Evolutionary conservation across 2,113 vertebrate genomes (phyloP), one percentile per base, ranked within the genome.

Genomic region (Oncorhynchus nerka): DNA sequence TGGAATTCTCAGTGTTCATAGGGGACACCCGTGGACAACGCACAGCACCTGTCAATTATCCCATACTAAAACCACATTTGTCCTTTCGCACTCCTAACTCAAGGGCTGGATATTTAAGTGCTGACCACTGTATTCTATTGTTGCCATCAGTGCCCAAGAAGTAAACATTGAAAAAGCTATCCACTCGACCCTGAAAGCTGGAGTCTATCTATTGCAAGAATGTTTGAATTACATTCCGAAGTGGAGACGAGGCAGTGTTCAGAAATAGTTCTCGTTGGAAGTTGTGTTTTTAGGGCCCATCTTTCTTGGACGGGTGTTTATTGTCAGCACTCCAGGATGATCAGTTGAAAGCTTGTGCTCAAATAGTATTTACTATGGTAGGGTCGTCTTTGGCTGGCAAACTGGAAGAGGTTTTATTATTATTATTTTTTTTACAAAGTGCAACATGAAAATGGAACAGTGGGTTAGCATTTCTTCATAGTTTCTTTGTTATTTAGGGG

Each of bases 191-290:
- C 79, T 75, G 76, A 79, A 73, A 73, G 77, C 79, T 19, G 57
- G 71, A 67, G 71, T 69, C 73, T n/a, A 81, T 79, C 19, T 19
- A 76, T 72, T 64, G 77, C 77, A 86, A 71, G 72, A 88, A 87
- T 85, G 79, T 86, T 86, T 88, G 85, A 87, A 88, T 90, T 79
- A 75, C 83, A 81, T 86, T 88, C 84, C 83, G 79, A 34, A 80
- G 72, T 62, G 77, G 74, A 81, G 79, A 73, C 78, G 1, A 68
- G 68, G 34, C 67, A 20, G 8, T 34, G 73, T 39, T 49, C 24
- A 45, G 20, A 39, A 68, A 75, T 75, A 68, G 75, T 83, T 81
- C 28, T 69, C 51, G 55, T 3, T 62, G 8, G 48, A 6, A 45
- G 67, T 19, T 68, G 24, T 68, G 15, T 68, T 68, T n/a, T 39